Conservation (phyloP, 2,888 invertebrate genomes). For the Notodonta ziczac region DNA sequence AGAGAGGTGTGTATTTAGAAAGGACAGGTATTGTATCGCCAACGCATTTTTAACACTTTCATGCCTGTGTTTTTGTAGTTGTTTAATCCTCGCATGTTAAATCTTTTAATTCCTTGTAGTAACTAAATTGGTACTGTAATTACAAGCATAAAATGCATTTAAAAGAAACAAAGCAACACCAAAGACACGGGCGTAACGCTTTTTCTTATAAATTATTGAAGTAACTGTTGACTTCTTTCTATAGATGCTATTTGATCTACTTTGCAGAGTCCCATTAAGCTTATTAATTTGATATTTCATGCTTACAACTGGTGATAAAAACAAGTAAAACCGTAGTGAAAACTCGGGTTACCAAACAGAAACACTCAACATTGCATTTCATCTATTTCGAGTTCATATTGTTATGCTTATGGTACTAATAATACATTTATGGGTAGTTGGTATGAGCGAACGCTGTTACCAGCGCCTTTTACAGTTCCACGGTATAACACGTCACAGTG, state of each 20-base stretch:
- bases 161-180: slow-evolving; percentile 38
- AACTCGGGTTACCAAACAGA: slow-evolving; percentile 30
- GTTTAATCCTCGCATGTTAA: slow-evolving; percentile 19
- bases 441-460: slow-evolving; percentile 34
- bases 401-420: slow-evolving; percentile 72
- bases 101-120: background rate
- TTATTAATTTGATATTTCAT: slow-evolving; percentile 55
- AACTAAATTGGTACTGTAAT: background rate
- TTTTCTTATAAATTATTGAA: slow-evolving; percentile 39
- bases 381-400: slow-evolving; percentile 57
- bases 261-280: slow-evolving; percentile 42
- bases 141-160: background rate
- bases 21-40: slow-evolving; percentile 86
- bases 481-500: slow-evolving; percentile 26
- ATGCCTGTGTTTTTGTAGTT: slow-evolving; percentile 62
- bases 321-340: slow-evolving; percentile 28
- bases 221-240: slow-evolving; percentile 32
- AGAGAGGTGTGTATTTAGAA: slow-evolving; percentile 93
- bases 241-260: slow-evolving; percentile 35
- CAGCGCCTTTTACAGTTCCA: slow-evolving; percentile 31
- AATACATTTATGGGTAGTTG: slow-evolving; percentile 52
- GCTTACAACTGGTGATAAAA: slow-evolving; percentile 33
- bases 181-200: slow-evolving; percentile 67
- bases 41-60: slow-evolving; percentile 85
- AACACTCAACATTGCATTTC: slow-evolving; percentile 60